Conservation (phyloP, 2,888 invertebrate genomes). For the Agrotis clavis region DNA sequence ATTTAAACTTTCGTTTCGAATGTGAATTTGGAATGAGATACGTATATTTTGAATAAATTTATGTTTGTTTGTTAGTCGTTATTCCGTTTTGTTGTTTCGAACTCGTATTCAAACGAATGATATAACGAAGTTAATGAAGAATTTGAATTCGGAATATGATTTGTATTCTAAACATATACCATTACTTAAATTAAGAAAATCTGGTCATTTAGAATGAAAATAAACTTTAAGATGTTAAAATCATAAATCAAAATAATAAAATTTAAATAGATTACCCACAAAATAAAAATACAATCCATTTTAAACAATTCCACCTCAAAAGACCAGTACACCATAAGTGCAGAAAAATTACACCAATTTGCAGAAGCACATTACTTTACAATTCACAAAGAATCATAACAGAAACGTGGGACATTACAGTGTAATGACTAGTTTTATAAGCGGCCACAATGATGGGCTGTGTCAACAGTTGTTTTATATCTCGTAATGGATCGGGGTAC, state of each 20-base stretch:
- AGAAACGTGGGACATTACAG: conserved; percentile 44
- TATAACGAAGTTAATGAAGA: conserved; percentile 56
- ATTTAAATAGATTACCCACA: neutral
- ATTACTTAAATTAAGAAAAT: neutral
- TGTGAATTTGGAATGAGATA: conserved; percentile 72
- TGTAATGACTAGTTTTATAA: conserved; percentile 65
- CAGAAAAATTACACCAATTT: conserved; percentile 55
- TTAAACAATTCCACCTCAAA: conserved; percentile 6
- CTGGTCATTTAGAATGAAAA: conserved; percentile 7
- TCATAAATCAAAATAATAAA: neutral
- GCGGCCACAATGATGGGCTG: conserved; percentile 62
- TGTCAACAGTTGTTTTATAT: conserved; percentile 81
- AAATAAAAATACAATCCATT: conserved; percentile 4
- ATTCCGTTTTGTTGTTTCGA: conserved; percentile 62
- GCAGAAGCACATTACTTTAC: conserved; percentile 37
- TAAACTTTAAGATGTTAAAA: neutral
- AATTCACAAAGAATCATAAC: conserved; percentile 36
- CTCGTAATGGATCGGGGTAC: conserved; percentile 76
- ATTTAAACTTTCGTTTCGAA: conserved; percentile 83
- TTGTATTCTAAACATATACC: conserved; percentile 19
- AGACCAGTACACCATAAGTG: conserved; percentile 28
- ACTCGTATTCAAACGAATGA: conserved; percentile 62
- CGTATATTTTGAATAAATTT: conserved; percentile 74
- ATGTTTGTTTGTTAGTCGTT: conserved; percentile 69
- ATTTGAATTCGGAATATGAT: conserved; percentile 50